Evolutionary conservation across 2,888 invertebrate species (phyloP).

Genomic region (Tiliacea citrago): DNA sequence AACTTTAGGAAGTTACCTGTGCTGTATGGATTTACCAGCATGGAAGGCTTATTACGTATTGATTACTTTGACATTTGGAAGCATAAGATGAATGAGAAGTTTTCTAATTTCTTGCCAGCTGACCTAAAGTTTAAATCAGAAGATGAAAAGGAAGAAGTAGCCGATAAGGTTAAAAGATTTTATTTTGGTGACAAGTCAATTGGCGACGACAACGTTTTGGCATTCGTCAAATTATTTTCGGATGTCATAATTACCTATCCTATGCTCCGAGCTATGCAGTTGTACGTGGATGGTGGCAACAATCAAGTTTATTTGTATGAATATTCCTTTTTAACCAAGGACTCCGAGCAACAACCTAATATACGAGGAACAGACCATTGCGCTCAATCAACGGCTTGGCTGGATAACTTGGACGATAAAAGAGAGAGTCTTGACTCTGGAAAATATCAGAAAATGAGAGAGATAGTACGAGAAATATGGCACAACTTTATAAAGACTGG

Average conservation of each 20-base stretch:
- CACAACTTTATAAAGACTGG: slow-evolving; percentile 42
- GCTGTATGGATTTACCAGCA: slow-evolving; percentile 68
- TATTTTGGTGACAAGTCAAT: slow-evolving; percentile 71
- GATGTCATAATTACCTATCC: slow-evolving; percentile 69
- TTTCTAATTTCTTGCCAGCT: slow-evolving; percentile 63
- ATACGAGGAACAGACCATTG: slow-evolving; percentile 68
- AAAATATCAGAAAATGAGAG: slow-evolving; percentile 41
- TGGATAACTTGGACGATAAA: slow-evolving; percentile 36
- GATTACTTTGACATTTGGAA: slow-evolving; percentile 46
- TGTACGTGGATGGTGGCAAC: slow-evolving; percentile 73
- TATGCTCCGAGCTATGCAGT: slow-evolving; percentile 66
- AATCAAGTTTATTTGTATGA: slow-evolving; percentile 72
- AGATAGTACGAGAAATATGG: slow-evolving; percentile 43
- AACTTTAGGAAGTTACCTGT: slow-evolving; percentile 68
- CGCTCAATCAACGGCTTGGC: slow-evolving; percentile 66
- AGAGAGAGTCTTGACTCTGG: slow-evolving; percentile 39
- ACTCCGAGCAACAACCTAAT: no score
- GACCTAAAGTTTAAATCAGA: slow-evolving; percentile 70
- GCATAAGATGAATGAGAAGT: slow-evolving; percentile 74
- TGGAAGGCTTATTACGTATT: slow-evolving; percentile 67
- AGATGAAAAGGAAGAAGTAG: slow-evolving; percentile 67
- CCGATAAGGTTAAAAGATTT: slow-evolving; percentile 69
- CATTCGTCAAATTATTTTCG: slow-evolving; percentile 70
- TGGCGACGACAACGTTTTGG: slow-evolving; percentile 61
- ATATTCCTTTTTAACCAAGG: slow-evolving; percentile 55